Evolutionary conservation across 2,888 invertebrate genomes (phyloP).

Genomic region (Amorpha juglandis): DNA sequence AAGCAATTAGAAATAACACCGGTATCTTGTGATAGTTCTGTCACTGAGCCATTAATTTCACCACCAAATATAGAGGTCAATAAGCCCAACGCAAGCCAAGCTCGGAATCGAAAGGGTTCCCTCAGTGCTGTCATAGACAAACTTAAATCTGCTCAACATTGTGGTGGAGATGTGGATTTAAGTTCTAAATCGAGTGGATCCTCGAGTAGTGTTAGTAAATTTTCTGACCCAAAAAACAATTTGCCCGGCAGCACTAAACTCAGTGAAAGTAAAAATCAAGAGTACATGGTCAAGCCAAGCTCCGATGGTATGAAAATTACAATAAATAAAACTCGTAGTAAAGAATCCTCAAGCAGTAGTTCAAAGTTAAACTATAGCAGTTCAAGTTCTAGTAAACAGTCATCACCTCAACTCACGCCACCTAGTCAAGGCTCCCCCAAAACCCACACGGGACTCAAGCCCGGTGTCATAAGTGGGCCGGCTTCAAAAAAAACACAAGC

Average conservation of each 20-base stretch:
- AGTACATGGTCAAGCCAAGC: conserved; percentile 95
- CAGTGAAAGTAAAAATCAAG: conserved; percentile 87
- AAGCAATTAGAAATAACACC: conserved; percentile 87
- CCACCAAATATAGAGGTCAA: conserved; percentile 84
- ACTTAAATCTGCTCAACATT: conserved; percentile 90
- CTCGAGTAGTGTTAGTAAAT: conserved; percentile 69
- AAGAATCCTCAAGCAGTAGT: conserved; percentile 85
- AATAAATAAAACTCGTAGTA: conserved; percentile 93
- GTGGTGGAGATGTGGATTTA: conserved; percentile 81
- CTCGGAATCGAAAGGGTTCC: conserved; percentile 88
- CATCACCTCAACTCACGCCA: conserved; percentile 75
- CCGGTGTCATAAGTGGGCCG: conserved; percentile 93
- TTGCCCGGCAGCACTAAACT: conserved; percentile 67
- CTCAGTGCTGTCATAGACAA: conserved; percentile 95
- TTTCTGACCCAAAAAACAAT: conserved; percentile 79
- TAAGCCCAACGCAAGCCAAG: conserved; percentile 85
- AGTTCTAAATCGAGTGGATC: conserved; percentile 77
- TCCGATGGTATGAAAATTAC: conserved; percentile 96
- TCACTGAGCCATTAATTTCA: conserved; percentile 74
- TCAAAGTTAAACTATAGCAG: conserved; percentile 75
- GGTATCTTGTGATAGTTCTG: conserved; percentile 78
- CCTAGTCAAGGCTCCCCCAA: conserved; percentile 88
- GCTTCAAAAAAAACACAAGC: conserved; percentile 92
- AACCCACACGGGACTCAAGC: conserved; percentile 92
- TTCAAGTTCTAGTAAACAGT: conserved; percentile 76